Percentiles rank a stretch among this genome's conserved stretches.
Evolutionary conservation across 2,888 invertebrate species (phyloP).

Genomic region (Parnassius smintheus): DNA sequence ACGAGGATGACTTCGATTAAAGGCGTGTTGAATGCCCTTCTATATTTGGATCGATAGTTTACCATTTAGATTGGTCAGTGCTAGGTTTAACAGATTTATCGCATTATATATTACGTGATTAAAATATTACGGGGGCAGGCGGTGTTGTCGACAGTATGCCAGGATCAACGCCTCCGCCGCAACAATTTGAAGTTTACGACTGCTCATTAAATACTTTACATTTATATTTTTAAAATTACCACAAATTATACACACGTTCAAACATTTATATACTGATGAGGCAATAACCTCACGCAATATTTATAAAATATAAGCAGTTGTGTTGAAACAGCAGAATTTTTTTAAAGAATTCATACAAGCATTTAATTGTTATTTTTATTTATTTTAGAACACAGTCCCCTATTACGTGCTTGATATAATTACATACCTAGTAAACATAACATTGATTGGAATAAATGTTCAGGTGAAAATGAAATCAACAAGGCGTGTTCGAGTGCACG

Average conservation of each 20-base stretch:
- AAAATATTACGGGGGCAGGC: constrained; percentile 47
- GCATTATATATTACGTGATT: constrained; percentile 66
- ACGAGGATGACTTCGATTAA: constrained; percentile 65
- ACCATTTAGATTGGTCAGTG: constrained; percentile 62
- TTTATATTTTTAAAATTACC: constrained; percentile 23
- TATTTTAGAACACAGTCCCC: neutral
- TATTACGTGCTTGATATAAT: constrained; percentile 14
- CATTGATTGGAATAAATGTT: constrained; percentile 73
- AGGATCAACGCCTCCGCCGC: constrained; percentile 59
- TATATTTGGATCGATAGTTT: constrained; percentile 76
- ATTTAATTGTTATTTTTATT: neutral
- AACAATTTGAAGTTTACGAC: constrained; percentile 16
- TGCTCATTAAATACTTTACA: constrained; percentile 24
- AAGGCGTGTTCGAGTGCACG: constrained; percentile 79
- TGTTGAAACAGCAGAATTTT: too few relatives aligned
- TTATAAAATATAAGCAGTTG: neutral
- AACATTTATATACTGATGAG: constrained; percentile 1
- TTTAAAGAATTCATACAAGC: too few relatives aligned
- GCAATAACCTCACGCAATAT: neutral
- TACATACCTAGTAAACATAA: constrained; percentile 28
- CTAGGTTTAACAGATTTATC: constrained; percentile 66
- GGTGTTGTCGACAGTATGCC: constrained; percentile 11
- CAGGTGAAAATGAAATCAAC: constrained; percentile 79
- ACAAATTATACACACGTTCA: constrained; percentile 24
- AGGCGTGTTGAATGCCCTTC: constrained; percentile 70